Evolutionary conservation across 2,113 vertebrate genomes (phyloP).

Genomic region (Ascaphus truei): DNA sequence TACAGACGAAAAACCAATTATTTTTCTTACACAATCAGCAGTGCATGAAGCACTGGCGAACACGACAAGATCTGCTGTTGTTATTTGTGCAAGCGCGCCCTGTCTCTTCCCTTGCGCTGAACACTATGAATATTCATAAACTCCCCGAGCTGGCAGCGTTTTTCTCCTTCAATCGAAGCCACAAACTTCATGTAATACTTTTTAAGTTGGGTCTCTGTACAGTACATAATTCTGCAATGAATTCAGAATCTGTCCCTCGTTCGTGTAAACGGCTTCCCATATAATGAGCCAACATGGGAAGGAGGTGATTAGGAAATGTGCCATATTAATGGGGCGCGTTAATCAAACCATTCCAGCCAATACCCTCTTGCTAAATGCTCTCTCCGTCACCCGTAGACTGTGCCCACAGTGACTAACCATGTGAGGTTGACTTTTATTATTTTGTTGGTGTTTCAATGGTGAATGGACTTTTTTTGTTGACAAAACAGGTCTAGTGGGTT

Average conservation of each 20-base stretch:
- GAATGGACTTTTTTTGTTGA: conserved; percentile 21
- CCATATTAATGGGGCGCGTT: conserved; percentile 17
- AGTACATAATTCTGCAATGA: background rate
- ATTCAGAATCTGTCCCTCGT: conserved; percentile 20
- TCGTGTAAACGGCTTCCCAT: background rate
- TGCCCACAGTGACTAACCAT: conserved; percentile 20
- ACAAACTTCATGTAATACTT: conserved; percentile 4
- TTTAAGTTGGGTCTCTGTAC: background rate
- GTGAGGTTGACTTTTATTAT: conserved; percentile 9
- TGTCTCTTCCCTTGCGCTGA: background rate
- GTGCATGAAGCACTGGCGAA: conserved; percentile 1
- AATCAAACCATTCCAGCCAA: conserved; percentile 27
- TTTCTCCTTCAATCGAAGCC: background rate
- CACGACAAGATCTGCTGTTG: conserved; percentile 8
- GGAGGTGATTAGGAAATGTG: background rate
- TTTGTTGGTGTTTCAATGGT: conserved; percentile 17
- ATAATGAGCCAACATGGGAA: background rate
- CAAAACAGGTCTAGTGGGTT: conserved; percentile 27
- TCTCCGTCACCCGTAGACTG: too few species aligned
- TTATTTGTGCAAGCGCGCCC: background rate
- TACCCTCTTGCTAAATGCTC: too few species aligned
- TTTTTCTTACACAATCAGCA: conserved; percentile 15
- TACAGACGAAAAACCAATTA: too few species aligned
- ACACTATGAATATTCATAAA: conserved; percentile 20
- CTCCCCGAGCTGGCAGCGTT: background rate